Conservation (phyloP, 2,797 vertebrate genomes). For the Falco peregrinus region DNA sequence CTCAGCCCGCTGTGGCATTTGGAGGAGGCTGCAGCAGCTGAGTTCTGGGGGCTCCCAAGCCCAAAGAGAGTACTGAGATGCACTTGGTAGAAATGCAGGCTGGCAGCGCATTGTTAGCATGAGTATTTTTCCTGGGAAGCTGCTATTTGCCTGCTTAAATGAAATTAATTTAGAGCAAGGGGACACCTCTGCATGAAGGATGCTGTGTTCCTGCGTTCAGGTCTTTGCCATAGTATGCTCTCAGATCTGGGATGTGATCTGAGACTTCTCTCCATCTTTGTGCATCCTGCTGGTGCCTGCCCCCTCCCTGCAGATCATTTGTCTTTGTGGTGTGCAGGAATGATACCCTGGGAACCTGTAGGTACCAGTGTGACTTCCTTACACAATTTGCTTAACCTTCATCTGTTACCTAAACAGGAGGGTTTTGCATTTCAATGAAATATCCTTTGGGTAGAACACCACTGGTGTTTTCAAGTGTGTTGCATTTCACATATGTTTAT, state of each 20-base stretch:
- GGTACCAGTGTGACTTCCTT: background rate
- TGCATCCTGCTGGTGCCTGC: background rate
- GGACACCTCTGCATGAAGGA: background rate
- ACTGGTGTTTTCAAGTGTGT: background rate
- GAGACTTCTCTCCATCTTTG: background rate
- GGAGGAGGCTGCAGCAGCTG: background rate
- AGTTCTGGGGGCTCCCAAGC: background rate
- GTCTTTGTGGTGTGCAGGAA: background rate
- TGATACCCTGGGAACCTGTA: background rate
- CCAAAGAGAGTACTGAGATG: background rate
- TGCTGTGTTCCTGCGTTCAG: background rate
- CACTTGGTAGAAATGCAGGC: background rate
- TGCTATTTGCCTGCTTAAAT: background rate
- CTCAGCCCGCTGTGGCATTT: background rate
- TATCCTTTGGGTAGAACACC: background rate
- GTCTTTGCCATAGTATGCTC: background rate
- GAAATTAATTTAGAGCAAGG: background rate
- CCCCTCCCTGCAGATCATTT: background rate
- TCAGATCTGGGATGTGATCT: background rate
- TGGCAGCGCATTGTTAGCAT: background rate
- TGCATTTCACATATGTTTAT: background rate
- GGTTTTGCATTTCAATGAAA: background rate
- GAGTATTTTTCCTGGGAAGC: background rate
- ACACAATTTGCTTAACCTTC: background rate
- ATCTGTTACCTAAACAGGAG: background rate